Percentiles rank a stretch among this genome's conserved stretches.
Conservation (phyloP, 2,888 invertebrate genomes). For the Chrysomela aeneicollis region DNA sequence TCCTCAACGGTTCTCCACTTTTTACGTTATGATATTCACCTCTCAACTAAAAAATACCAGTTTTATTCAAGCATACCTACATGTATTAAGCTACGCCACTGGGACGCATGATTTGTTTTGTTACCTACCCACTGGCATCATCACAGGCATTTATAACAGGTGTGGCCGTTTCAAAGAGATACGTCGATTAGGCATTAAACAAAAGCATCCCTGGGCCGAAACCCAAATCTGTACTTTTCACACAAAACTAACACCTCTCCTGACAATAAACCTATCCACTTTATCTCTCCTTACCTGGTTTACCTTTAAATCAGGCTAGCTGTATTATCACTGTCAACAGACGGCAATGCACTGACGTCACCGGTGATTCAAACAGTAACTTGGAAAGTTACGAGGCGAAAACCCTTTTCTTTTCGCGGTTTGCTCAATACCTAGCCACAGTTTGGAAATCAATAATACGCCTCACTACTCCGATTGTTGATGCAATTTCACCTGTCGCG, state of each 20-base stretch:
- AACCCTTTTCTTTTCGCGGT: not conserved
- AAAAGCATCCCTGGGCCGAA: not conserved
- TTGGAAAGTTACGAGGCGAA: not conserved
- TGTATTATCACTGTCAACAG: not conserved
- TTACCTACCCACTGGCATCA: constrained; percentile 30
- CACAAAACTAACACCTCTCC: constrained; percentile 1
- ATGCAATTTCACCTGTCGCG: constrained; percentile 4
- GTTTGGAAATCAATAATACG: constrained; percentile 5
- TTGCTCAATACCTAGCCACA: not conserved
- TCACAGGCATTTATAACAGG: constrained; percentile 28
- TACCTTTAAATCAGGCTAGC: not conserved
- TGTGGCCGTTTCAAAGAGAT: constrained; percentile 22
- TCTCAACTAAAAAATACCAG: no score
- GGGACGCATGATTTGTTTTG: constrained; percentile 30
- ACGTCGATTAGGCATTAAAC: not conserved
- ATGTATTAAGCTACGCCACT: constrained; percentile 19
- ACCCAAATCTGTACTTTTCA: not conserved
- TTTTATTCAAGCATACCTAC: not conserved
- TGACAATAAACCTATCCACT: not conserved
- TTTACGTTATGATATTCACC: no score
- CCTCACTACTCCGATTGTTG: not conserved
- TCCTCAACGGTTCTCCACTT: no score
- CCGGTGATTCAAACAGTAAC: not conserved
- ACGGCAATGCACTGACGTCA: constrained; percentile 1
- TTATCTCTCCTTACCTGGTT: constrained; percentile 6